Base-by-base conservation (phyloP, 2,113 vertebrate genomes). In the Tauraco erythrolophus region DNA sequence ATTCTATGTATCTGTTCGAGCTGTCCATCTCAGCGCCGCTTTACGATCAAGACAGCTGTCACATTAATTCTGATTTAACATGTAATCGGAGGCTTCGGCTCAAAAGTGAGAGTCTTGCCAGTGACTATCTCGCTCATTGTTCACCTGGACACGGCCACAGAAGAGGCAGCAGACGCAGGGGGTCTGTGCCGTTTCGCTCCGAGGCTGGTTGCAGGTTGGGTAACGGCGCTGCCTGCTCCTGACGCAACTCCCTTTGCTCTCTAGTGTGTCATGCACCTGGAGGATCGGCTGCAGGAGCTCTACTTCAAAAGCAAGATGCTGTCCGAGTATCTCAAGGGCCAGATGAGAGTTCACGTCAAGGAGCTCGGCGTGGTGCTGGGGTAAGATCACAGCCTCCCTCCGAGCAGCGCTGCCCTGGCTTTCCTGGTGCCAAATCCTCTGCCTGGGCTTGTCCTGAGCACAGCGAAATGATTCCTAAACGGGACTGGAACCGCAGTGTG, bases 301-400 rank as follows among this genome's bases (percentile, higher is more conserved):
- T 99, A 99, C 90, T 99, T 99, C 97, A 99, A 99, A 96, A 99
- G 99, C 94, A 99, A 98, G 97, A 99, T 99, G 99, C 98, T 99
- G 72, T 99, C 99, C 0, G 99, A 99, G 96, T 99, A 99, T 97
- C 98, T 99, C 61, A 99, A 99, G 97, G 99, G 99, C 65, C 99
- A 99, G 98, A 99, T 99, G 79, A 98, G 99, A 97, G 99, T 99
- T 93, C 99, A 99, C 1, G 99, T 99, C 77, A 99, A 99, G 96
- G 99, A 99, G 95, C 97, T 99, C 84, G 99, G 99, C 88, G 97
- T 99, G 97, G 99, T 99, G 83, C 98, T 99, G 70, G 99, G 99
- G 99, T 99, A 98, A 94, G 99, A 45, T 79, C 76, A 31, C 95
- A 41, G 14, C 25, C 45, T 62, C 11, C 41, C 37, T 70, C 54